phyloP scores from a whole-genome alignment of 2,113 vertebrate genomes.

The Caranx melampygus region DNA sequence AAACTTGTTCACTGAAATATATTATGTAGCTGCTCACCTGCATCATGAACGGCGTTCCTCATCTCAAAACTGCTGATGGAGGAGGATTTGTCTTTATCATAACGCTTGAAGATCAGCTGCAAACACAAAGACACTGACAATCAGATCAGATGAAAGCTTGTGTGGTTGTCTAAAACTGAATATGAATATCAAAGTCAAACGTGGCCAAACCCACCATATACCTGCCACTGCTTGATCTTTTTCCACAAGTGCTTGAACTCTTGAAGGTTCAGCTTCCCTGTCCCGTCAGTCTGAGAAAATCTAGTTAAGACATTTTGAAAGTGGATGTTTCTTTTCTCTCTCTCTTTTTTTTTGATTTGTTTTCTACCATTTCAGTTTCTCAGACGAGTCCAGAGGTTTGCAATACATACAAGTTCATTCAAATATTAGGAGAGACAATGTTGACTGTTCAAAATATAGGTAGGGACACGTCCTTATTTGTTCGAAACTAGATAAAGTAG shows the following conservation, averaged over 20 bases:
- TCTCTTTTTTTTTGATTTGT: not conserved
- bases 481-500: too few relatives aligned
- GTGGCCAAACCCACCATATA: constrained; percentile 47
- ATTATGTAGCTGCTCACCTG: constrained; percentile 83
- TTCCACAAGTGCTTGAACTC: constrained; percentile 97
- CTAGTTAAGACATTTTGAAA: constrained; percentile 19
- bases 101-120: constrained; percentile 92
- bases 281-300: constrained; percentile 92
- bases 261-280: constrained; percentile 93
- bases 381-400: too few relatives aligned
- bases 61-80: constrained; percentile 97
- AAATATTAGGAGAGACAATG: too few relatives aligned
- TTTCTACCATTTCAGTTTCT: not conserved
- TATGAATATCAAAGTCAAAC: not conserved
- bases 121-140: constrained; percentile 3
- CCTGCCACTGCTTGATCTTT: constrained; percentile 98
- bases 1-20: too few relatives aligned
- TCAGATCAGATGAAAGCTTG: not conserved
- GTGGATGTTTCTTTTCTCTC: not conserved
- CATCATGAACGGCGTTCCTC: constrained; percentile 93
- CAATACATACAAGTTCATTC: too few relatives aligned
- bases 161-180: not conserved
- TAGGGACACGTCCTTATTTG: too few relatives aligned
- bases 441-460: too few relatives aligned
- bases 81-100: constrained; percentile 86